Percentiles rank a stretch among this genome's conserved stretches.
phyloP scores from a whole-genome alignment of 2,888 invertebrate genomes.

The Drosophila cracens region DNA sequence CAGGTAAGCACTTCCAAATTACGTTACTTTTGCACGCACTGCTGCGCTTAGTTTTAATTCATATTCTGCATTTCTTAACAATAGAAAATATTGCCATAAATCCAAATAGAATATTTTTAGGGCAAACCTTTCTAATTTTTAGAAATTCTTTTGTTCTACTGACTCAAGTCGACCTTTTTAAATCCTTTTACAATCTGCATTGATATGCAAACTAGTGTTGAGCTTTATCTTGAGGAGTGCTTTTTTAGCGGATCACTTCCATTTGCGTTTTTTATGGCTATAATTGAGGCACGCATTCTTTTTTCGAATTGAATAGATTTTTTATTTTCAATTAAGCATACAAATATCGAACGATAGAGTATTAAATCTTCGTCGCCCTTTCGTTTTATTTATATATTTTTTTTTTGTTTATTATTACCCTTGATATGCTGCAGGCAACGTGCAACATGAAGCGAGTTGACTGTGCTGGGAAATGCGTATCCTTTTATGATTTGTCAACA shows the following conservation, averaged over 20 bases:
- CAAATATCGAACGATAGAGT: not conserved
- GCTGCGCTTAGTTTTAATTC: not conserved
- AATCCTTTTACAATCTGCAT: not conserved
- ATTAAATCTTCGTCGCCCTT: not conserved
- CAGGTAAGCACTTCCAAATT: conserved; percentile 81
- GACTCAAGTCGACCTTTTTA: fast-evolving
- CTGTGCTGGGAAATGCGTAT: conserved; percentile 29
- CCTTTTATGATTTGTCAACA: conserved; percentile 74
- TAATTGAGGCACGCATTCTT: not conserved
- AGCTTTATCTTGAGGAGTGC: not conserved
- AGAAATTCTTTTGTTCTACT: not conserved
- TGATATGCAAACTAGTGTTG: not conserved
- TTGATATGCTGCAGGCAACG: conserved; percentile 3
- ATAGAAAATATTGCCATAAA: not conserved
- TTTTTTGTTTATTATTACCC: conserved; percentile 8
- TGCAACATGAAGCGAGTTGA: conserved; percentile 23
- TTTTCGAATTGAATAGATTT: not conserved
- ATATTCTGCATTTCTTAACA: not conserved
- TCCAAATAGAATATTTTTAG: too few species aligned
- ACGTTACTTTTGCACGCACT: not conserved
- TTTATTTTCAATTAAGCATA: not conserved
- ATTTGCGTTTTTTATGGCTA: not conserved
- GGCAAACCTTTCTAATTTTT: not conserved
- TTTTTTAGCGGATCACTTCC: not conserved
- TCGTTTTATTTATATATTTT: not conserved